phyloP scores from a whole-genome alignment of 2,888 invertebrate genomes.

The Chrysodeixis includens region DNA sequence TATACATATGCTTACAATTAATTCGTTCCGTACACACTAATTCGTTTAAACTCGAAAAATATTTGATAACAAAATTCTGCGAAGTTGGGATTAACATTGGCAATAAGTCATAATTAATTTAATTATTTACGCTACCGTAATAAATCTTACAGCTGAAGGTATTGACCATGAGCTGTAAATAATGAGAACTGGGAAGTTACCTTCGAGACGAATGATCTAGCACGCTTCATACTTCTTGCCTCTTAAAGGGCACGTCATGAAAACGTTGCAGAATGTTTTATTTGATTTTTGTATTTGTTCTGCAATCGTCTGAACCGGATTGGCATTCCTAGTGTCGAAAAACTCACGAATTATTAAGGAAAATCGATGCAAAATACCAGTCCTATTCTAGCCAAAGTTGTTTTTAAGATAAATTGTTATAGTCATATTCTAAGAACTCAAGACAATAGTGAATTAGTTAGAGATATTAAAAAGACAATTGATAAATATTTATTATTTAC shows the following conservation, averaged over 20 bases:
- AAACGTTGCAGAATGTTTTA: not conserved
- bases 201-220: constrained; percentile 21
- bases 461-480: too few species aligned
- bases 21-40: not conserved
- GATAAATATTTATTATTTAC: too few species aligned
- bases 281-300: not conserved
- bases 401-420: too few species aligned
- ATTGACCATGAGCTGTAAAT: constrained; percentile 37
- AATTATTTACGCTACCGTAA: not conserved
- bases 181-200: constrained; percentile 36
- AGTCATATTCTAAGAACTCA: too few species aligned
- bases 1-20: not conserved
- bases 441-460: too few species aligned
- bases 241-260: constrained; percentile 12
- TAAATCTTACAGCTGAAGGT: constrained; percentile 3
- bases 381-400: not conserved
- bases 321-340: not conserved
- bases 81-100: too few species aligned
- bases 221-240: constrained; percentile 9
- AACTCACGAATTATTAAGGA: not conserved
- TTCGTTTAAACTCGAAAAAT: not conserved
- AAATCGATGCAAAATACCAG: not conserved
- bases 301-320: not conserved
- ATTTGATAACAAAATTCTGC: not conserved
- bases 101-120: too few species aligned